Evolutionary conservation across 2,797 vertebrate genomes (phyloP), one percentile per base, ranked within the genome.

Genomic region (Enteromius unitaeniatus): DNA sequence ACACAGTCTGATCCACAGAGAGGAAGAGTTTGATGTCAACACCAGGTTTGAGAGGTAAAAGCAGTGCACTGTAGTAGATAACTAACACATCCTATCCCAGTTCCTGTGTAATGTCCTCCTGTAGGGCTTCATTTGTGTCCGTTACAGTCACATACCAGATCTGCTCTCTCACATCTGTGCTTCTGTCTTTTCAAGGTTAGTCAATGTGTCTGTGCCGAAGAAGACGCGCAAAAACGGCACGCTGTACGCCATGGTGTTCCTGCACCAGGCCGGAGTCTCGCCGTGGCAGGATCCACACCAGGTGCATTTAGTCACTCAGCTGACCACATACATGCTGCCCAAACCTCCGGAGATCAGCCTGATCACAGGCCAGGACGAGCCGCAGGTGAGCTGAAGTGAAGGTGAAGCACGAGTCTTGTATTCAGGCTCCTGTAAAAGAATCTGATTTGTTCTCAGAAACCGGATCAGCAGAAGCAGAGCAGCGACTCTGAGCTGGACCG

Each of bases 141-240:
- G 3, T 51, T 49, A 47, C 42, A 10, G 2, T 4, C 23, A 17
- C 26, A 8, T 0, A 17, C 34, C 73, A 40, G 51, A 76, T 17
- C 1, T 10, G 21, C 51, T 15, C 28, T 55, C 31, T 76, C 3
- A 58, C 31, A 23, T 34, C 3, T 76, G 6, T 58, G 15, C 31
- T 9, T 42, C 49, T 58, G 45, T 53, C 34, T 21, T 3, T 51
- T 70, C 15, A 21, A 87, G 98, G 93, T 95, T 95, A 37, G 94
- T 99, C 62, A 99, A 99, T 49, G 96, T 99, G 69, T 97, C 97
- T 37, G 91, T 99, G 85, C 98, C 98, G 64, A 98, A 97, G 94
- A 99, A 98, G 92, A 99, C 98, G 0, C 94, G 98, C 49, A 97
- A 97, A 89, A 99, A 99, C 2, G 98, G 98, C 65, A 99, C 98